Base-by-base conservation (phyloP, 2,888 invertebrate species). In the Brachycybe producta region DNA sequence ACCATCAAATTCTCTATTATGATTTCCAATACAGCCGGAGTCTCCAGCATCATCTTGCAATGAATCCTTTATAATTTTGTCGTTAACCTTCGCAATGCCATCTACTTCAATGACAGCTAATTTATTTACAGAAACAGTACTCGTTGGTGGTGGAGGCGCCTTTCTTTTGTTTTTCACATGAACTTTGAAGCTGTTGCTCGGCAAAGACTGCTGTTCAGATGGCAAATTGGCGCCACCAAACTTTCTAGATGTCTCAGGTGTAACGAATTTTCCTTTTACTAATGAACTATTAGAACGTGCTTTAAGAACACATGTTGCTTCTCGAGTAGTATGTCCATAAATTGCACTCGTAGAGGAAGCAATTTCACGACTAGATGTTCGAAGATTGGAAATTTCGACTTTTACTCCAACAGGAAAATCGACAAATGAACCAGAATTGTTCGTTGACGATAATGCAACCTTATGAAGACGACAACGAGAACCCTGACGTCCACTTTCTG, bases 141-240 rank as follows among this genome's bases (percentile, higher is more conserved):
- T 32, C 11, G 17, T 21, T 8, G 82, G 83, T 4, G 83, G 83
- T 56, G 73, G 74, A 0, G 83, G 83, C 0, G 83, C 83, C 61
- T 75, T 76, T 44, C 83, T 68, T 64, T 84, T 84, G 23, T 83
- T 83, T 57, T 80, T 81, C 0, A 83, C 82, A 68, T 83, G 80
- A 23, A 71, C 28, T 7, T 19, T 36, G 11, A 17, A 27, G 2
- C 17, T 45, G 26, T 26, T 43, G n/a, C 15, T n/a, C n/a, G n/a
- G n/a, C n/a, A n/a, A n/a, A n/a, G n/a, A n/a, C 26, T 23, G 43
- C 3, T 13, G 21, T 0, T 27, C 26, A 2, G 32, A 30, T 30
- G 32, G 32, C n/a, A n/a, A 11, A 30, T 8, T n/a, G n/a, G n/a
- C n/a, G n/a, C n/a, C n/a, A n/a, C n/a, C n/a, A 30, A 8, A 11